Percentiles rank a stretch among this genome's conserved stretches.
These are phyloP conservation scores for Araneus ventricosus DNA, from an alignment of 1,140 invertebrate species.

Conservation along the genomic window DNA sequence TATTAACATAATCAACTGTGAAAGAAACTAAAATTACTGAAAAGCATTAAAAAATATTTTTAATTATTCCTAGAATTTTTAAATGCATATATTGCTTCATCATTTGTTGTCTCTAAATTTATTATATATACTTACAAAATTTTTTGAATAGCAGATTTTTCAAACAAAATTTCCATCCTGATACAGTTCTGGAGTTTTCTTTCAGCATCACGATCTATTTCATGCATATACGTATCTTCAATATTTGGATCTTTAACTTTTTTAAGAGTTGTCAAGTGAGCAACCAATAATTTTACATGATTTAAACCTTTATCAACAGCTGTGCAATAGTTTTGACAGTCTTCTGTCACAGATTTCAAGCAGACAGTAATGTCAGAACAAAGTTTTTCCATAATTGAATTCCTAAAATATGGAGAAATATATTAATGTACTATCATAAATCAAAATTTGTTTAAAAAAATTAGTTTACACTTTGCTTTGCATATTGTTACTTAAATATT, in stretches of 20 bases:
- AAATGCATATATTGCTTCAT: no score
- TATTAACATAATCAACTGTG: no score
- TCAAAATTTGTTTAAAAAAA: no score
- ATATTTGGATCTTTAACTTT: background rate
- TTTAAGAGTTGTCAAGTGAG: slow-evolving; percentile 1
- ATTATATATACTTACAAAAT: background rate
- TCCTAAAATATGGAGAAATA: background rate
- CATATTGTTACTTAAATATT: no score
- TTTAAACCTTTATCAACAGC: background rate
- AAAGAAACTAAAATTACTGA: no score
- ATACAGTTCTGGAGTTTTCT: background rate
- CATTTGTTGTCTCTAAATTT: no score
- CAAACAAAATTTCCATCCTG: background rate
- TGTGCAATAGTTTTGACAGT: no score
- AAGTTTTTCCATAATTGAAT: background rate
- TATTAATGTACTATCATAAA: no score
- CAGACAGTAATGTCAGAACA: background rate
- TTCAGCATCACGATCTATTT: background rate
- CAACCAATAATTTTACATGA: slow-evolving; percentile 8
- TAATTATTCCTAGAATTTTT: no score
- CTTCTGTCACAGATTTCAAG: background rate
- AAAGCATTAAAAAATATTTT: no score
- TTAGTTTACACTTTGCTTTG: no score
- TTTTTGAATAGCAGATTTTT: background rate
- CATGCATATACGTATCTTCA: slow-evolving; percentile 8